Evolutionary conservation across 2,888 invertebrate genomes (phyloP), one percentile per base, ranked within the genome.

Genomic region (Flexamia atlantica): DNA sequence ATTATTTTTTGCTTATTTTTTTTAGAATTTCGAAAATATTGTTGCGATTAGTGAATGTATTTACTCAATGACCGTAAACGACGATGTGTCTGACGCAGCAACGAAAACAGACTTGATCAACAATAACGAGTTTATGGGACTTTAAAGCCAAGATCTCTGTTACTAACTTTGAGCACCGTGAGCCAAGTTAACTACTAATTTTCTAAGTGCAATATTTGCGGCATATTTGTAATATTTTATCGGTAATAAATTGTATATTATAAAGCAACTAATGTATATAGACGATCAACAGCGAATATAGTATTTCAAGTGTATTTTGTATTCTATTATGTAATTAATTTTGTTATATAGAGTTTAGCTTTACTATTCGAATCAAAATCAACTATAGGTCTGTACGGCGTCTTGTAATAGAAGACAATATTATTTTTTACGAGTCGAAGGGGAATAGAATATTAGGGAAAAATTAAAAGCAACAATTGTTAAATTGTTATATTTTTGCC

Each of bases 141-240:
- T 46, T 46, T 2, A 4, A 17, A 46, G 46, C 46, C 20, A 57
- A 4, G 25, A 64, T 64, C 64, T 64, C 64, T 20, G 30, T 53
- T 23, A 40, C 20, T 40, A 40, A 72, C 72, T 40, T 36, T 40
- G 23, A 20, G 57, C 79, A 79, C 28, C 79, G 79, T 2, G 32
- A 53, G 57, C 79, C 57, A 20, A 36, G 79, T 46, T 79, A 79
- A 79, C 46, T 79, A 79, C 42, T 76, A 76, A 46, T 79, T 79
- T 57, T 79, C 79, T 79, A 79, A 79, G 79, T 79, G 79, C 79
- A 79, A 79, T 79, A 79, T 57, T 57, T 57, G 79, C 79, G 79
- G 79, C 53, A 57, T 79, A 79, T 79, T 79, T 79, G 79, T 79
- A 79, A 79, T 79, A 79, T 79, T 79, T 57, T 79, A 79, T 57